Conservation (phyloP, 1,140 invertebrate species). For the Diuraphis noxia region DNA sequence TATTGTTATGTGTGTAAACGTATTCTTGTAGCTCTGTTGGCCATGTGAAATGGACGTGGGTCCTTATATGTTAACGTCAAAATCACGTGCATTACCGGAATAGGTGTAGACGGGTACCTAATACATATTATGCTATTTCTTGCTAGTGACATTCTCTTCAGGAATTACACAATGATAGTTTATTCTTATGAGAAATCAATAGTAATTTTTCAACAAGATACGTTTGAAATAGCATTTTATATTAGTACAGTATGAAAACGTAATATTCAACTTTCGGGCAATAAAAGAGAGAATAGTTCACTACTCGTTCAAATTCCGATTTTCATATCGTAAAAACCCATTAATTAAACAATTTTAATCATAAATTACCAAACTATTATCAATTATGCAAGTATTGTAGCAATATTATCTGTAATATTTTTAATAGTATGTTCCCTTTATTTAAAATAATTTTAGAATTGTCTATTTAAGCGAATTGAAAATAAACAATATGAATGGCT, state of each 20-base stretch:
- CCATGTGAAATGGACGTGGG: neutral
- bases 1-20: neutral
- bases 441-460: too few relatives aligned
- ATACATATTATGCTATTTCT: too few relatives aligned
- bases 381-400: too few relatives aligned
- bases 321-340: too few relatives aligned
- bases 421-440: too few relatives aligned
- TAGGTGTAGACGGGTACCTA: neutral
- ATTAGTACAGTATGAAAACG: neutral
- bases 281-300: neutral
- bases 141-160: neutral
- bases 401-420: too few relatives aligned
- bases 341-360: too few relatives aligned
- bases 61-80: conserved; percentile 7
- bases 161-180: neutral
- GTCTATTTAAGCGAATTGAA: too few relatives aligned
- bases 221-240: neutral
- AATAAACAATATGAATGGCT: too few relatives aligned
- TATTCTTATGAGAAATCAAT: conserved; percentile 4
- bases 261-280: neutral
- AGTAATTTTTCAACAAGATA: neutral
- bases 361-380: too few relatives aligned
- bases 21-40: neutral
- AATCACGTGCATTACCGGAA: neutral
- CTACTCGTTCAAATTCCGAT: too few relatives aligned